A percentile compares a stretch with the other conserved stretches of the same genome.
Conservation (phyloP, 1,140 invertebrate genomes). For the Scaptomyza hsui region DNA sequence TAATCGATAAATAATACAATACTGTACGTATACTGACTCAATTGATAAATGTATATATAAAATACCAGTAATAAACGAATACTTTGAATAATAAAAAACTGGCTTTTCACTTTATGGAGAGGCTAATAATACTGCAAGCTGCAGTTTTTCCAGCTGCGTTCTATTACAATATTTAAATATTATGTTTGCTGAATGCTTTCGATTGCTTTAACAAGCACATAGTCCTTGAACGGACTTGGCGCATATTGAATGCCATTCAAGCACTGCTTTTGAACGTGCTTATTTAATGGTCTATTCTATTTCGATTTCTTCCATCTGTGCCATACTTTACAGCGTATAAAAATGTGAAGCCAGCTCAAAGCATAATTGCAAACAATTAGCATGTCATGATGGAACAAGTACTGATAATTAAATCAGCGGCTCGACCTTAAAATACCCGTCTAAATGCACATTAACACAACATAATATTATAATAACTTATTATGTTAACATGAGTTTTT, state of each 20-base stretch:
- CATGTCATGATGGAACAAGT: constrained; percentile 45
- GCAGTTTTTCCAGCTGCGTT: background rate
- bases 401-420: background rate
- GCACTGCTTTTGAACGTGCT: constrained; percentile 35
- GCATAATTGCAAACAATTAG: constrained; percentile 82
- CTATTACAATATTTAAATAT: background rate
- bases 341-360: constrained; percentile 58
- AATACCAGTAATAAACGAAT: no score
- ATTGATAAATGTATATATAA: constrained; percentile 6
- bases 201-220: no score
- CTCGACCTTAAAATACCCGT: constrained; percentile 16
- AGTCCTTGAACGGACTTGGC: constrained; percentile 21
- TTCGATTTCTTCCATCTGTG: constrained; percentile 27
- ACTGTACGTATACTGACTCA: background rate
- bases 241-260: constrained; percentile 29
- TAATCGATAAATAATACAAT: constrained; percentile 4
- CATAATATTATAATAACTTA: background rate
- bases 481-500: background rate
- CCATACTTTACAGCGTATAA: constrained; percentile 43
- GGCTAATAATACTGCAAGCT: background rate
- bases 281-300: constrained; percentile 43
- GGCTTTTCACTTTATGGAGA: background rate
- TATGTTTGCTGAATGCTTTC: background rate
- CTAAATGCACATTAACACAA: background rate
- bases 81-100: no score